phyloP scores from a whole-genome alignment of 2,888 invertebrate species.

The Andrena marginata region DNA sequence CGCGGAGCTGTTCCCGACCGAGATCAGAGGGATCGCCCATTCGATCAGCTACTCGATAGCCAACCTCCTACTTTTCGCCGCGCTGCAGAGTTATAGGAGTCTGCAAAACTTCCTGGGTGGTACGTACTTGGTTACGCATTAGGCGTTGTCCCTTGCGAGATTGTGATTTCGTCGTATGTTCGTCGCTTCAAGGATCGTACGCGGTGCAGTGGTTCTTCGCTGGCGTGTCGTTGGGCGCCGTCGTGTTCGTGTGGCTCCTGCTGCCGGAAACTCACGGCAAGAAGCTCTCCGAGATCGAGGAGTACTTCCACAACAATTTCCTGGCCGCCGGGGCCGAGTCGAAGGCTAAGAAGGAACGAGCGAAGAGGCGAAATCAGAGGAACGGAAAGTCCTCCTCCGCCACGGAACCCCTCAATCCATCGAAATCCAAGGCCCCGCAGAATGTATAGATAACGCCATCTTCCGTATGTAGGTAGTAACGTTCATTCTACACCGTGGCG shows the following conservation, averaged over 20 bases:
- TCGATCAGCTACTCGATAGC: conserved; percentile 87
- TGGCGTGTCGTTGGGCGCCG: conserved; percentile 84
- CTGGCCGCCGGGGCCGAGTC: conserved; percentile 78
- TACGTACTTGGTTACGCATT: conserved; percentile 26
- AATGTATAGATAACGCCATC: conserved; percentile 65
- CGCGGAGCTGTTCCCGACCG: conserved; percentile 88
- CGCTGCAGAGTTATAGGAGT: conserved; percentile 86
- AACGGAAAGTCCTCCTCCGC: conserved; percentile 70
- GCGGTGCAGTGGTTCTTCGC: conserved; percentile 87
- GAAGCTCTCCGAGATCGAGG: conserved; percentile 85
- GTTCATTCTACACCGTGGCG: conserved; percentile 27
- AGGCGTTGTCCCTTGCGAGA: too few relatives aligned
- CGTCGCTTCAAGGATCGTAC: conserved; percentile 84
- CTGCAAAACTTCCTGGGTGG: conserved; percentile 79
- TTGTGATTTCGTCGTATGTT: too few relatives aligned
- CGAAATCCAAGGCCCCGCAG: conserved; percentile 63
- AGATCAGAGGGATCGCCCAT: conserved; percentile 88
- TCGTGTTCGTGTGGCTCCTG: conserved; percentile 85
- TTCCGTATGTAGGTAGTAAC: conserved; percentile 13
- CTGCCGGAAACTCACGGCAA: conserved; percentile 86
- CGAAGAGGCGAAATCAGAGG: conserved; percentile 67
- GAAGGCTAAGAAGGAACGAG: conserved; percentile 73
- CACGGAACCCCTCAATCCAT: conserved; percentile 77
- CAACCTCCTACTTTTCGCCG: conserved; percentile 87
- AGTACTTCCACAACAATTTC: conserved; percentile 85